phyloP scores from a whole-genome alignment of 2,888 invertebrate genomes.

The Steromphala cineraria region DNA sequence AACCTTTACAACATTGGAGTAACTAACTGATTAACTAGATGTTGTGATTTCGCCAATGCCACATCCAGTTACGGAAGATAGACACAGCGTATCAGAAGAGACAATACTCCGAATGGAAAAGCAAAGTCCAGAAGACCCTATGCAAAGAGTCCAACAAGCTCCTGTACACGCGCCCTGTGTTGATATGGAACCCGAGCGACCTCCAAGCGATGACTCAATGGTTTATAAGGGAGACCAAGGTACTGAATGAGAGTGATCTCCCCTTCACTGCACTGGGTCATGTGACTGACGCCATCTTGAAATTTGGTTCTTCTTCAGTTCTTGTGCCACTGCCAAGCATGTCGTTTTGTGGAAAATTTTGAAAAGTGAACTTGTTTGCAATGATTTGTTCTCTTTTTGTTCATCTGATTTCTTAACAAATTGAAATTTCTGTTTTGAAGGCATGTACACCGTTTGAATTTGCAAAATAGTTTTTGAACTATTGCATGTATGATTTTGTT shows the following conservation, averaged over 20 bases:
- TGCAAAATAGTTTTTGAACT: too few species aligned
- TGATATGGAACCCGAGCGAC: neutral
- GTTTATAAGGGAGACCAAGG: constrained; percentile 14
- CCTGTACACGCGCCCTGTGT: constrained; percentile 5
- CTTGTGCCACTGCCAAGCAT: too few species aligned
- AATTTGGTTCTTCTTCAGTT: too few species aligned
- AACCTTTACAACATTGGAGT: too few species aligned
- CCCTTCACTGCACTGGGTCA: neutral
- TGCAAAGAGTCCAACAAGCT: constrained; percentile 18
- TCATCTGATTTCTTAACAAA: too few species aligned
- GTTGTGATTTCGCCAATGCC: constrained; percentile 8
- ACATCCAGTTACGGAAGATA: constrained; percentile 47
- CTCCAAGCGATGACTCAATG: neutral
- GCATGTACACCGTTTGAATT: too few species aligned
- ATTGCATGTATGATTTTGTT: too few species aligned
- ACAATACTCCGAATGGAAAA: constrained; percentile 46
- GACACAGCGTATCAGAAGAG: constrained; percentile 48
- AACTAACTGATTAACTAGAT: constrained; percentile 13
- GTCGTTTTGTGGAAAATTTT: too few species aligned
- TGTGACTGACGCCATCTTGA: neutral
- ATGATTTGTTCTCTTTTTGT: too few species aligned
- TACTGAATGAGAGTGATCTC: neutral
- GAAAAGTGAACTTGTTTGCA: too few species aligned
- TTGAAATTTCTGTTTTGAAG: too few species aligned
- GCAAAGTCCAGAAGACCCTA: constrained; percentile 39